Conservation (phyloP, 2,797 vertebrate genomes). For the Mormyrops boulengeri region DNA sequence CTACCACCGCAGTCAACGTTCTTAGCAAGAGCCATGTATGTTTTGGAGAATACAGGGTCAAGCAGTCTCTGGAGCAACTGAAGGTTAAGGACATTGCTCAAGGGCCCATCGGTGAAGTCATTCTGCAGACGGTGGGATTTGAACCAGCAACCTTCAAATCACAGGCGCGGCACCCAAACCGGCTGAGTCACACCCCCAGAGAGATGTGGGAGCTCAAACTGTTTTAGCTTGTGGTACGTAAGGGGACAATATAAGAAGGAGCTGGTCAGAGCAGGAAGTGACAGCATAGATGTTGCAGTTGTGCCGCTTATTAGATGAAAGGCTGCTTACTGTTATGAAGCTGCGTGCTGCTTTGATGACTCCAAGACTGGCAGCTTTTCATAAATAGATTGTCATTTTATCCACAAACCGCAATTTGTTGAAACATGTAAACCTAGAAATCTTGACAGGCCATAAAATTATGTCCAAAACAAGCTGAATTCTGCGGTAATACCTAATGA, state of each 20-base stretch:
- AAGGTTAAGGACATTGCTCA: background rate
- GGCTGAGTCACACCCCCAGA: background rate
- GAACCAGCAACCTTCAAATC: background rate
- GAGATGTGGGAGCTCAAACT: background rate
- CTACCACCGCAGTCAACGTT: background rate
- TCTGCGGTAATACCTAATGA: background rate
- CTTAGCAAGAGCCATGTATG: background rate
- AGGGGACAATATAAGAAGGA: background rate
- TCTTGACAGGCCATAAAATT: background rate
- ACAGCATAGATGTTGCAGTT: background rate
- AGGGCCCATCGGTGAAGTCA: background rate
- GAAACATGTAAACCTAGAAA: background rate
- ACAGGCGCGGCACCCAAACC: background rate
- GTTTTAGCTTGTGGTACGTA: background rate
- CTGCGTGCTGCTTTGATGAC: background rate
- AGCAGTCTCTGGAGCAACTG: background rate
- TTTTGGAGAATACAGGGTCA: background rate
- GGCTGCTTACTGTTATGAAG: background rate
- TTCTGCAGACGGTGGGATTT: background rate
- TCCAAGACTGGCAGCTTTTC: background rate
- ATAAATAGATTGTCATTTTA: background rate
- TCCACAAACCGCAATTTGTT: background rate
- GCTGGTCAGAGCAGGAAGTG: background rate
- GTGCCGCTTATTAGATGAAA: background rate
- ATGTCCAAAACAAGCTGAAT: background rate